Evolutionary conservation across 2,888 invertebrate species (phyloP), one percentile per base, ranked within the genome.

Genomic region (Sarcophaga caerulescens): DNA sequence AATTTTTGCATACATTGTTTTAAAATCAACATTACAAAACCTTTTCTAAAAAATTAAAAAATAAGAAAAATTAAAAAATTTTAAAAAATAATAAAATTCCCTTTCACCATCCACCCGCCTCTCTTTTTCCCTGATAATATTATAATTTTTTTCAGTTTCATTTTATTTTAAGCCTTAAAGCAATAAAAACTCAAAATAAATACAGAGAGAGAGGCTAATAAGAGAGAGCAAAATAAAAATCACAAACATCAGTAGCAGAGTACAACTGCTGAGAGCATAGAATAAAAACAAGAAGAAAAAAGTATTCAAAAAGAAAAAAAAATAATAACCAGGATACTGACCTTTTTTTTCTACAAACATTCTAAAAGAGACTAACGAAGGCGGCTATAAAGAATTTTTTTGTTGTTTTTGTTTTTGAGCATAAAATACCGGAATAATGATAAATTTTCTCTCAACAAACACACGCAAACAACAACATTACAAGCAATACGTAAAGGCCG

Each of bases 261-360:
- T 14, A 52, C 19, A 14, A 6, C n/a, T 57, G 14, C 25, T 35
- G 47, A 75, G 59, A 63, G 12, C 59, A 70, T 19, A 73, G 68
- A 59, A 23, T 23, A 71, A 75, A 68, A 77, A n/a, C 52, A 21
- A 25, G 23, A 81, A 75, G 19, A 60, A 60, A 23, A 25, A 66
- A 45, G n/a, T n/a, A n/a, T 52, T 4, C 14, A 65, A 68, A 63
- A 81, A 45, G 8, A 35, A 79, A 62, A 59, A 73, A 66, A 84
- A 74, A 81, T 75, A 84, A 84, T 87, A 87, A 84, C 84, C 80
- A 85, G 88, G 88, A 88, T 88, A 88, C 88, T 88, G 88, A 88
- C 88, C 88, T 88, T 88, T 88, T 82, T 86, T 82, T 76, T 60
- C 35, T 35, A 35, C 77, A 82, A 78, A 47, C 47, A 78, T 78